Percentiles rank a stretch among this genome's conserved stretches.
Evolutionary conservation across 2,113 vertebrate genomes (phyloP).

Genomic region (Cacatua alba): DNA sequence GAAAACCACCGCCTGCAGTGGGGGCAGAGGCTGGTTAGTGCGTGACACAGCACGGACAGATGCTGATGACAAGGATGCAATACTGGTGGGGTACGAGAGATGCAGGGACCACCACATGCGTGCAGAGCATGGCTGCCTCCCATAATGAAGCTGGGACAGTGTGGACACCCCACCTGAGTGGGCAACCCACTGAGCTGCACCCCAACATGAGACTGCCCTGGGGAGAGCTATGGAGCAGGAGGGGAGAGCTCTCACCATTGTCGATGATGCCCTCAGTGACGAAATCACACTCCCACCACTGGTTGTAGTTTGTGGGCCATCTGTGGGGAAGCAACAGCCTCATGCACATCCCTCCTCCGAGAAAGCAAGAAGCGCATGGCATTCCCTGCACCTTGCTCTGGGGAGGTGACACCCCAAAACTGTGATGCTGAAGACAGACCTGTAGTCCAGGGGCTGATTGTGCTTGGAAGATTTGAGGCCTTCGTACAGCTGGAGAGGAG

Average conservation of each 20-base stretch:
- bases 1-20: conserved; percentile 89
- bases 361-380: not conserved
- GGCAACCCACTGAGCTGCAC: not conserved
- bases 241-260: conserved; percentile 76
- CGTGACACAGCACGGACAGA: not conserved
- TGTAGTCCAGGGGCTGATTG: conserved; percentile 92
- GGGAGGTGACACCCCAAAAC: not conserved
- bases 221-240: not conserved
- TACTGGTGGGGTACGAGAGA: not conserved
- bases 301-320: conserved; percentile 89
- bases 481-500: conserved; percentile 85
- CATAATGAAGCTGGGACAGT: not conserved
- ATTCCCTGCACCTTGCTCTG: fast-evolving
- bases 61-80: not conserved
- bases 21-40: not conserved
- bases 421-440: conserved; percentile 65
- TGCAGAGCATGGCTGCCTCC: not conserved
- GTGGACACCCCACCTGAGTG: fast-evolving
- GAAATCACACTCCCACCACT: conserved; percentile 98
- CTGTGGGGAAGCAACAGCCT: conserved; percentile 57
- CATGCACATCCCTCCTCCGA: fast-evolving
- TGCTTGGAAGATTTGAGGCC: conserved; percentile 89
- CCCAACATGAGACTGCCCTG: not conserved
- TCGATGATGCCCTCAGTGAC: conserved; percentile 93
- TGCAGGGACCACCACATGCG: not conserved